Conservation (phyloP, 1,140 invertebrate genomes). For the Drosophila nannoptera region DNA sequence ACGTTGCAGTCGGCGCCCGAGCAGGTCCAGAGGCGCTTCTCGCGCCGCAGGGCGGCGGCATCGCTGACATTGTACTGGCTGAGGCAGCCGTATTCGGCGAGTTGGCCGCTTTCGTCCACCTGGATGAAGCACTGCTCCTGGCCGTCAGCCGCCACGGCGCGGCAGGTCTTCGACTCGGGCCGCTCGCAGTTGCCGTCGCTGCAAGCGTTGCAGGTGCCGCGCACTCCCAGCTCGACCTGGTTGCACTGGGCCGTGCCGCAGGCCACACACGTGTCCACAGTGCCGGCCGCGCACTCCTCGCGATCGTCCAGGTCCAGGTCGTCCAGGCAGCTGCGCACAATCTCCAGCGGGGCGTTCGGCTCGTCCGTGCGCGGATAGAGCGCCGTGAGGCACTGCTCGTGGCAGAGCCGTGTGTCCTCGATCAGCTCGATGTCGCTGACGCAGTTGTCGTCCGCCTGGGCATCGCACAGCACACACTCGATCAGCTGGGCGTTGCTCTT, state of each 20-base stretch:
- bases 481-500: slow-evolving; percentile 38
- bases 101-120: slow-evolving; percentile 32
- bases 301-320: slow-evolving; percentile 65
- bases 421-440: slow-evolving; percentile 50
- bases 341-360: slow-evolving; percentile 42
- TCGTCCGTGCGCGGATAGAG: slow-evolving; percentile 61
- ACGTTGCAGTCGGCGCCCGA: slow-evolving; percentile 68
- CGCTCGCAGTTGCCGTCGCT: slow-evolving; percentile 50
- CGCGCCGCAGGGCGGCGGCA: slow-evolving; percentile 24
- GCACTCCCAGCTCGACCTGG: slow-evolving; percentile 49
- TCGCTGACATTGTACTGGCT: slow-evolving; percentile 68
- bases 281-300: slow-evolving; percentile 40
- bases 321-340: slow-evolving; percentile 63
- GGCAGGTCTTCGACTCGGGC: slow-evolving; percentile 51
- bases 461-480: slow-evolving; percentile 62
- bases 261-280: slow-evolving; percentile 47
- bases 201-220: slow-evolving; percentile 62
- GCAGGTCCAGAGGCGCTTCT: slow-evolving; percentile 65
- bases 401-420: slow-evolving; percentile 42
- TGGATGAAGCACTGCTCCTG: slow-evolving; percentile 66
- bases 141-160: slow-evolving; percentile 45
- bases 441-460: slow-evolving; percentile 53
- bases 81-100: slow-evolving; percentile 59
- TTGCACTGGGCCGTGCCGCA: slow-evolving; percentile 54
- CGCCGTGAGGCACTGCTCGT: slow-evolving; percentile 66